Base-by-base conservation (phyloP, 2,113 vertebrate species). In the Halichoeres trimaculatus region DNA sequence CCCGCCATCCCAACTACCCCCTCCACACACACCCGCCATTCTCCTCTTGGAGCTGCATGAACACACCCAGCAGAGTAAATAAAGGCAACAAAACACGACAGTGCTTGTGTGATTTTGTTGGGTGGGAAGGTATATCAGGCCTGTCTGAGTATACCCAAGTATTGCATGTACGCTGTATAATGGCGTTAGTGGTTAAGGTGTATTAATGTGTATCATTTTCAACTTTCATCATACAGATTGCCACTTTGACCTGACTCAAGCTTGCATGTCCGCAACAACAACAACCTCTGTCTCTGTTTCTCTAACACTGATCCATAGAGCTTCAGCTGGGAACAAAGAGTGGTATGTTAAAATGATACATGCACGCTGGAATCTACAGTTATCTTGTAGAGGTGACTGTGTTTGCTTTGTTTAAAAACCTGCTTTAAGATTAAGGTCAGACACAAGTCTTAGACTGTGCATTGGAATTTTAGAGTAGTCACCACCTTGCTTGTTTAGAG, bases 41-140 rank as follows among this genome's bases (percentile, higher is more conserved):
- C 84, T 90, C 78, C 72, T 77, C 47, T 40, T 74, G 70, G 36
- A 87, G 81, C 74, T 70, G 78, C 40, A 57, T 36, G 76, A 88
- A 90, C 88, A 92, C 91, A 85, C 90, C 91, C 85, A 85, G 63
- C 61, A 61, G 26, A 88, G 73, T 70, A 88, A 90, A 92, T 62
- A 92, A 30, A 82, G 36, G 74, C 84, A 82, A 84, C 85, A 85
- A 86, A 88, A 88, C 76, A 83, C 69, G 51, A 80, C 67, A 62
- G 80, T 74, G 51, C 74, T 68, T 70, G 68, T 74, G 72, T 68
- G 74, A 74, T 86, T 88, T 81, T 1, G 26, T 58, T 60, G 74
- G 61, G 76, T 75, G 61, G 62, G 55, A 59, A 68, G 56, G 36
- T 62, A 64, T 41, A 47, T 34, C 10, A 57, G 64, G 53, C 24